phyloP scores from a whole-genome alignment of 2,888 invertebrate genomes.

The Tipula helvola region DNA sequence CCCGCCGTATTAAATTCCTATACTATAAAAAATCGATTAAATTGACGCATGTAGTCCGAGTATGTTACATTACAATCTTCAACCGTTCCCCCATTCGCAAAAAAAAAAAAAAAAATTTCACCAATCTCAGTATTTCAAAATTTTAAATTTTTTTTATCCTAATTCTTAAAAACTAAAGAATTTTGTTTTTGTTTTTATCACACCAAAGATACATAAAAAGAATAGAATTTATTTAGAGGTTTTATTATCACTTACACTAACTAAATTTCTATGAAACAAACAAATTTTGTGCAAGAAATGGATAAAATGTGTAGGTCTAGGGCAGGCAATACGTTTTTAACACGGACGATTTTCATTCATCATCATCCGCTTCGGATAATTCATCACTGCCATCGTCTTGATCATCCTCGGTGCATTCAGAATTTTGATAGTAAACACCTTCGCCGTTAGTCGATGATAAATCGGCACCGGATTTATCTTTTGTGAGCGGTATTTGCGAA shows the following conservation, averaged over 20 bases:
- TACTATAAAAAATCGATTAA: background rate
- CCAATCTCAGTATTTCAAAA: background rate
- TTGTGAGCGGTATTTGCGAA: background rate
- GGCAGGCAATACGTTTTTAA: background rate
- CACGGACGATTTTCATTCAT: background rate
- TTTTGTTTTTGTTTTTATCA: background rate
- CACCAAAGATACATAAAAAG: background rate
- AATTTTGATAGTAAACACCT: slow-evolving; percentile 8
- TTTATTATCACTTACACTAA: background rate
- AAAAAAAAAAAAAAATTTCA: background rate
- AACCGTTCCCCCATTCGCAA: background rate
- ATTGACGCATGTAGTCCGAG: background rate
- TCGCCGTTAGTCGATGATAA: background rate
- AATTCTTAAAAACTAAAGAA: background rate
- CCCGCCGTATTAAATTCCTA: background rate
- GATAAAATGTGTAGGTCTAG: background rate
- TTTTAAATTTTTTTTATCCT: background rate
- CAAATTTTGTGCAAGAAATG: background rate
- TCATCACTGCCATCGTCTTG: slow-evolving; percentile 10
- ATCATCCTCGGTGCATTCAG: slow-evolving; percentile 15
- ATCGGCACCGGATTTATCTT: background rate
- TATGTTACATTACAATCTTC: background rate
- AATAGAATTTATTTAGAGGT: background rate
- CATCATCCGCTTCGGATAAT: slow-evolving; percentile 9
- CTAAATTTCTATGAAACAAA: background rate